These are phyloP conservation scores for Vanessa tameamea DNA, from an alignment of 1,140 invertebrate species.

Conservation along the genomic window DNA sequence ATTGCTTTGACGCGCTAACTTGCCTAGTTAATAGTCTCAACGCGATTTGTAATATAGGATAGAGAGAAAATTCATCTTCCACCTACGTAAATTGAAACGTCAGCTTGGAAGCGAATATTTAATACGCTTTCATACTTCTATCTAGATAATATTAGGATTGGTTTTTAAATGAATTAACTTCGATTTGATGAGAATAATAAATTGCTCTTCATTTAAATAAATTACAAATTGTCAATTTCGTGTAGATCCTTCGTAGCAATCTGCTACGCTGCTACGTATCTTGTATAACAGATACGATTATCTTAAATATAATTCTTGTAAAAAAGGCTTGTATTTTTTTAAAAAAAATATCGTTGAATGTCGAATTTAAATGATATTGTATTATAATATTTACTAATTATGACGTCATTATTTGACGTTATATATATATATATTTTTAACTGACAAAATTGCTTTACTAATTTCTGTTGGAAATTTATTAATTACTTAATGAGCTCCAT, in stretches of 20 bases:
- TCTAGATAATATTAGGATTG: no score
- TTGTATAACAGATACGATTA: background rate
- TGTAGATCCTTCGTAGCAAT: background rate
- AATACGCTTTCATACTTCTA: no score
- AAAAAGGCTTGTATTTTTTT: background rate
- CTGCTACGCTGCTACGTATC: background rate
- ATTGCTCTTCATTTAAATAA: background rate
- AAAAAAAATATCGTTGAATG: background rate
- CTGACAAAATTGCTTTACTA: no score
- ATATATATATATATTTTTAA: no score
- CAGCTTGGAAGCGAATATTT: background rate
- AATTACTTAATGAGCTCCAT: no score
- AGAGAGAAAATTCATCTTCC: conserved; percentile 19
- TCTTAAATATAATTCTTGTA: no score
- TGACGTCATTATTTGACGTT: no score
- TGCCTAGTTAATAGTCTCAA: conserved; percentile 23
- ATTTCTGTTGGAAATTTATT: no score
- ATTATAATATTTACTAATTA: no score
- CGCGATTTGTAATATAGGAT: conserved; percentile 21
- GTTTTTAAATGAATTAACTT: no score
- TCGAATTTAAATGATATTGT: background rate
- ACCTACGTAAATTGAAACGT: conserved; percentile 5
- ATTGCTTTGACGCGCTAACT: conserved; percentile 14
- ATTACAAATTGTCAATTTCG: no score
- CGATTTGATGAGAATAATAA: no score